Percentiles rank a stretch among this genome's conserved stretches.
Evolutionary conservation across 23 tunicate species (phyloP).

Genomic region (Botrylloides violaceus): DNA sequence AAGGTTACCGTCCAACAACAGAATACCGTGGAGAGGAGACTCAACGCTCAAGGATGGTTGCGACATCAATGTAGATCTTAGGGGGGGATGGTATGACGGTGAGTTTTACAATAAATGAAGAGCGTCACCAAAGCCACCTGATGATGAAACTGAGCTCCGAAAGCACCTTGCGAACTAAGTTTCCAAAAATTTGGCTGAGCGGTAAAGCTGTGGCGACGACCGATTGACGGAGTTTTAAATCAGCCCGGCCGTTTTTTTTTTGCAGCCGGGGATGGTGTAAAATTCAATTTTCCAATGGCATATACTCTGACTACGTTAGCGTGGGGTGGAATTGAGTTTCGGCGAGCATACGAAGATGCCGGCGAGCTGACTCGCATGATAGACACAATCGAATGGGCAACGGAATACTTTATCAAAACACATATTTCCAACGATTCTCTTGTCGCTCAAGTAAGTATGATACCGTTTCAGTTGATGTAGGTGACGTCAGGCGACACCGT

Average conservation of each 20-base stretch:
- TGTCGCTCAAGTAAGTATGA: conserved; percentile 88
- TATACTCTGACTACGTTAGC: conserved; percentile 74
- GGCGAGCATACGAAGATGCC: conserved; percentile 63
- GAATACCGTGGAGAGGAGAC: conserved; percentile 94
- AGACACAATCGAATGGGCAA: conserved; percentile 78
- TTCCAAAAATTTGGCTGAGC: too few species aligned
- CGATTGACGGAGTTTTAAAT: too few species aligned
- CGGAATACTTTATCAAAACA: conserved; percentile 92
- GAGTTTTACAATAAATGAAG: too few species aligned
- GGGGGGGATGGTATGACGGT: conserved; percentile 97
- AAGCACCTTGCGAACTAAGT: too few species aligned
- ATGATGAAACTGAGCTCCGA: too few species aligned
- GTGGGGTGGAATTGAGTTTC: conserved; percentile 68
- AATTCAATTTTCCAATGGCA: conserved; percentile 98
- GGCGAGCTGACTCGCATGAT: conserved; percentile 51
- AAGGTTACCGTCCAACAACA: conserved; percentile 46
- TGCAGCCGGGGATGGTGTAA: conserved; percentile 79
- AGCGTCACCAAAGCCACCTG: too few species aligned
- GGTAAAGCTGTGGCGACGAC: too few species aligned
- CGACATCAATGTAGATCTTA: conserved; percentile 69
- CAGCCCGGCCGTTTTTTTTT: too few species aligned
- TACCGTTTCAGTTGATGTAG: too few species aligned
- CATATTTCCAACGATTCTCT: conserved; percentile 61
- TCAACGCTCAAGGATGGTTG: conserved; percentile 96
- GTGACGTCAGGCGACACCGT: too few species aligned